These are phyloP conservation scores for Stenolophus ochropezus DNA, from an alignment of 2,888 invertebrate genomes.

Conservation along the genomic window DNA sequence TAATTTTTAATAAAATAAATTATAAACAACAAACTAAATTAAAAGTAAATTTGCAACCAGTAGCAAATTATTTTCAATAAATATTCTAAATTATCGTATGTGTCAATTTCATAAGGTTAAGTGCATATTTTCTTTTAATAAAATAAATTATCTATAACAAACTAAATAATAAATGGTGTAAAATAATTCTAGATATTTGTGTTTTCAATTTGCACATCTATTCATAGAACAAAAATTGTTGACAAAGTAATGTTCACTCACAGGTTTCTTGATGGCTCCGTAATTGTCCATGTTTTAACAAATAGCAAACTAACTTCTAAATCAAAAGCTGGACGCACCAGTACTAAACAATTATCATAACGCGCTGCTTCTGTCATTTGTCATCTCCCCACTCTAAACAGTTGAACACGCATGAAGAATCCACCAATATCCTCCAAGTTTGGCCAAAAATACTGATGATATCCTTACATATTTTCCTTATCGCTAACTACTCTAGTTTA, in stretches of 20 bases:
- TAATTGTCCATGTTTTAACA: conserved; percentile 51
- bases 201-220: too few species aligned
- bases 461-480: conserved; percentile 15
- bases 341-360: conserved; percentile 54
- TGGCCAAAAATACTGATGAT: conserved; percentile 7
- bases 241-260: conserved; percentile 12
- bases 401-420: conserved; percentile 26
- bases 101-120: too few species aligned
- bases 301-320: conserved; percentile 40
- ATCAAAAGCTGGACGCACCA: conserved; percentile 4
- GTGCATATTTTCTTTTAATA: too few species aligned
- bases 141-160: too few species aligned
- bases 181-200: too few species aligned
- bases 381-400: conserved; percentile 40
- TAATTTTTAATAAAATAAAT: too few species aligned
- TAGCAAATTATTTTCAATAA: too few species aligned
- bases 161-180: not conserved
- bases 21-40: too few species aligned
- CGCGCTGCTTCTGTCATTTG: conserved; percentile 41
- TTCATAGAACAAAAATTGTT: conserved; percentile 1
- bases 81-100: too few species aligned
- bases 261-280: conserved; percentile 42
- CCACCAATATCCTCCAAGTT: conserved; percentile 23
- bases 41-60: too few species aligned
- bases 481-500: not conserved